Evolutionary conservation across 2,113 vertebrate species (phyloP).

Genomic region (Psophia crepitans): DNA sequence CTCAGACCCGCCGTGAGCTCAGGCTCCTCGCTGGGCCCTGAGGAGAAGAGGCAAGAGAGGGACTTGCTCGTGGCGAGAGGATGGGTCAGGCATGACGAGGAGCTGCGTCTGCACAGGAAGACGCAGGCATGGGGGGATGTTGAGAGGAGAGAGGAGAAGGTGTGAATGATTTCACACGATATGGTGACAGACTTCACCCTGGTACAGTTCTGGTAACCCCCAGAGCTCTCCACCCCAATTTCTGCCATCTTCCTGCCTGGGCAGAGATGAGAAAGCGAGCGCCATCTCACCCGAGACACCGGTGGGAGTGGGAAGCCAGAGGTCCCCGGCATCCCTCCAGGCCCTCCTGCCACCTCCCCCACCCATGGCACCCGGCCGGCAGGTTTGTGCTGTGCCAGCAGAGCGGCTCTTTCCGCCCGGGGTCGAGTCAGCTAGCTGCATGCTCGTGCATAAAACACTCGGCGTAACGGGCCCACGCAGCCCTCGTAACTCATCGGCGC

Average conservation of each 20-base stretch:
- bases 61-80: background rate
- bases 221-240: background rate
- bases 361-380: rapidly evolving
- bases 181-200: background rate
- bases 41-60: background rate
- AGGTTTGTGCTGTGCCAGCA: background rate
- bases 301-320: background rate
- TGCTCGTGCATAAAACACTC: background rate
- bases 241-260: background rate
- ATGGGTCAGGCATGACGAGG: background rate
- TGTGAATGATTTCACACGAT: background rate
- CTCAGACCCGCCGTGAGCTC: background rate
- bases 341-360: background rate
- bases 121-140: background rate
- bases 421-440: too few species aligned
- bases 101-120: background rate
- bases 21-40: background rate
- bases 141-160: background rate
- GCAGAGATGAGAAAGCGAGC: background rate
- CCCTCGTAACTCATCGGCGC: rapidly evolving
- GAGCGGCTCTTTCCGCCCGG: background rate
- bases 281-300: rapidly evolving
- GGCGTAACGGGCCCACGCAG: rapidly evolving
- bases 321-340: background rate
- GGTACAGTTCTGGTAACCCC: background rate